phyloP scores from a whole-genome alignment of 2,797 vertebrate genomes.

The Eupleurogrammus muticus region DNA sequence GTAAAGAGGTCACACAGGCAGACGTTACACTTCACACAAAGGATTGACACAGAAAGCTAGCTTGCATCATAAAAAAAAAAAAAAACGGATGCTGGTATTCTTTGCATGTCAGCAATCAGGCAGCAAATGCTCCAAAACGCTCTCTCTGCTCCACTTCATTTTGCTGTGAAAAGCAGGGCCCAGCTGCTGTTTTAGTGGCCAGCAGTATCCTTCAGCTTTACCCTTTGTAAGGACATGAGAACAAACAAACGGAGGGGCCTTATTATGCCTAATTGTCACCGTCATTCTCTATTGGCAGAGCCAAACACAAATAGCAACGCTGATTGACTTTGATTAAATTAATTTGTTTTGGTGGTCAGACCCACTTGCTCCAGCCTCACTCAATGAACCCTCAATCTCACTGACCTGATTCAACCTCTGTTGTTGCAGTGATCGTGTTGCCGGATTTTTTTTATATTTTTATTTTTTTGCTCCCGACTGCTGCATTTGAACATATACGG shows the following conservation, averaged over 20 bases:
- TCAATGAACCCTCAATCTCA: conserved; percentile 49
- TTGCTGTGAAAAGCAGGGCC: conserved; percentile 16
- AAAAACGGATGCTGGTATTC: conserved; percentile 46
- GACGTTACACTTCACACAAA: conserved; percentile 51
- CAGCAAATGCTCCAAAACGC: conserved; percentile 43
- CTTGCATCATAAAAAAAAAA: conserved; percentile 38
- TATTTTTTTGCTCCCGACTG: too few relatives aligned
- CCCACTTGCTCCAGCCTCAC: conserved; percentile 52
- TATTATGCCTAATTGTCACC: conserved; percentile 66
- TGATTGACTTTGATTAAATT: conserved; percentile 71
- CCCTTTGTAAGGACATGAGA: conserved; percentile 43
- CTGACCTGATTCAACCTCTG: conserved; percentile 67
- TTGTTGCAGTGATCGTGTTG: conserved; percentile 39
- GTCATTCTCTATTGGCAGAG: conserved; percentile 42
- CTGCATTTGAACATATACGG: conserved; percentile 47
- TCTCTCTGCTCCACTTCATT: conserved; percentile 56
- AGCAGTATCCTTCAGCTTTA: conserved; percentile 19
- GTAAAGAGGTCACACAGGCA: conserved; percentile 62
- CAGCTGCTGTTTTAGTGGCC: conserved; percentile 8
- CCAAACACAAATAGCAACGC: conserved; percentile 49
- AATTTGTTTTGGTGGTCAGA: conserved; percentile 51
- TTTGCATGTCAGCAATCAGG: conserved; percentile 51
- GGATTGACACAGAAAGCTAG: conserved; percentile 42
- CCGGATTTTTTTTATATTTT: conserved; percentile 47
- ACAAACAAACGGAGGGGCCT: conserved; percentile 59